Evolutionary conservation across 2,888 invertebrate genomes (phyloP), one percentile per base, ranked within the genome.

Genomic region (Vandiemenella viatica): DNA sequence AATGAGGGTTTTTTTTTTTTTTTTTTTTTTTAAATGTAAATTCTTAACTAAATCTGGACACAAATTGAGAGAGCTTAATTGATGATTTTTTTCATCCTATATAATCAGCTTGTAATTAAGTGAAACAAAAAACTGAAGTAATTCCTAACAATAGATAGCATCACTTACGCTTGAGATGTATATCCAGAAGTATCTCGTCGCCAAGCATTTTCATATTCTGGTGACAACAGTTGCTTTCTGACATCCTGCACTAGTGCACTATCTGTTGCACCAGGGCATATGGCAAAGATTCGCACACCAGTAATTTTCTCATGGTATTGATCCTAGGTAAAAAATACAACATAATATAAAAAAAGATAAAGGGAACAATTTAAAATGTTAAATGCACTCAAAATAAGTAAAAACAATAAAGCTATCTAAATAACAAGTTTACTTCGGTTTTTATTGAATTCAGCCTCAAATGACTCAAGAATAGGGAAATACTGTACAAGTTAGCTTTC

Each of bases 151-250:
- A n/a, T n/a, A n/a, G n/a, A n/a, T n/a, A n/a, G n/a, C n/a, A n/a
- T n/a, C 47, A 58, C 64, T 67, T 65, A 81, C 81, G 78, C 78
- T 61, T 81, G 79, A 18, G 76, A 69, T 55, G 74, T 71, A 52
- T 71, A 69, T 56, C 71, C 76, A 15, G 76, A 76, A 44, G 77
- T 79, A 59, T 83, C 83, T 45, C 74, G 68, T 57, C 78, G 76
- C 80, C 82, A 83, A 7, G 81, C 81, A 10, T 77, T 77, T 58
- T 82, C 81, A 60, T 81, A 83, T 52, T 80, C 78, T 0, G 79
- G 74, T 13, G 79, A 79, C 64, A 82, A 72, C 44, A 83, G 73
- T 58, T 81, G 76, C 60, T 80, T 82, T 44, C 78, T 73, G 45
- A 81, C 78, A 58, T 82, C 79, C 54, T 75, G 75, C 18, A 79